phyloP scores from a whole-genome alignment of 2,888 invertebrate genomes.

The Nomada lathburiana region DNA sequence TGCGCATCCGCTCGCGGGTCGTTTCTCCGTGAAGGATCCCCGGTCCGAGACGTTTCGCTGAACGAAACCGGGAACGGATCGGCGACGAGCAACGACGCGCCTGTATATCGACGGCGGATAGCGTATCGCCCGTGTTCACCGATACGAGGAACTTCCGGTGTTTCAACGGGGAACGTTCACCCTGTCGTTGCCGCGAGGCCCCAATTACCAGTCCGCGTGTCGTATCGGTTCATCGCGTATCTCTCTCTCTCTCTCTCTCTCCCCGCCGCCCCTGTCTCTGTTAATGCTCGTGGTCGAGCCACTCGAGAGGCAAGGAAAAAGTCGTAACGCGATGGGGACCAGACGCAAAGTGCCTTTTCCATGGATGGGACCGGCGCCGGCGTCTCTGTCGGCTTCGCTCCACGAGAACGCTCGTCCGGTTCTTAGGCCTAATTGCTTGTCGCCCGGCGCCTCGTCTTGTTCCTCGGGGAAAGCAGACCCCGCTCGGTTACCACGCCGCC shows the following conservation, averaged over 20 bases:
- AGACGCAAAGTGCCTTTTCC: slow-evolving; percentile 24
- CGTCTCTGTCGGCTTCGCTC: slow-evolving; percentile 1
- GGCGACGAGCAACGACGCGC: background rate
- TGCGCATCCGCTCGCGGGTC: too few relatives aligned
- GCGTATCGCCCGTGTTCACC: background rate
- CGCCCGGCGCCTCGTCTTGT: slow-evolving; percentile 80
- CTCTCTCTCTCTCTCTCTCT: too few relatives aligned
- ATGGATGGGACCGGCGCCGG: slow-evolving; percentile 28
- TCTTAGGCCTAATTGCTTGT: slow-evolving; percentile 84
- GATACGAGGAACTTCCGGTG: background rate
- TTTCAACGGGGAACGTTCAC: background rate
- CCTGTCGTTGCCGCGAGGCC: background rate
- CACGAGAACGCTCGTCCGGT: slow-evolving; percentile 71
- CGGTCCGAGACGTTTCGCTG: background rate
- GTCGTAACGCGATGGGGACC: slow-evolving; percentile 10
- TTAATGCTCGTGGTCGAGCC: background rate
- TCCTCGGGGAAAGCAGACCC: slow-evolving; percentile 62
- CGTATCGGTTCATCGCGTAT: too few relatives aligned
- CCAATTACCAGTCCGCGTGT: too few relatives aligned
- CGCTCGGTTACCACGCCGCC: slow-evolving; percentile 69
- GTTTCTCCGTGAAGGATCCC: background rate
- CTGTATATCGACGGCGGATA: too few relatives aligned
- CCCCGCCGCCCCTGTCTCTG: too few relatives aligned
- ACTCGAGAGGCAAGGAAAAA: background rate
- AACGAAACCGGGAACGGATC: background rate